Evolutionary conservation across 2,113 vertebrate species (phyloP).

Genomic region (Python bivittatus): DNA sequence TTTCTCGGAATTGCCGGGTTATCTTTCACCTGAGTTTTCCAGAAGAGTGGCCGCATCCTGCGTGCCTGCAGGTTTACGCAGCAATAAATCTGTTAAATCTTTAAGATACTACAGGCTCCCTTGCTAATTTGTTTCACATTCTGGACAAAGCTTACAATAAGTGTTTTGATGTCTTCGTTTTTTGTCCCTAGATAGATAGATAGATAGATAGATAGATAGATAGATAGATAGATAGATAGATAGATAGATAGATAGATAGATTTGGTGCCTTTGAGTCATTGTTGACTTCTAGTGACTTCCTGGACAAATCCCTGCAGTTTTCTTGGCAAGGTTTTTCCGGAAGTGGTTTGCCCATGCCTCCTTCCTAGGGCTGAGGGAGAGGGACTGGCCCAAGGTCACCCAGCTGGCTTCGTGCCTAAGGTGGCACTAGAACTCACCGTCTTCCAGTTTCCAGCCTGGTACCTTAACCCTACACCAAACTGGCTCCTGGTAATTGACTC

Average conservation of each 20-base stretch:
- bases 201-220: no score
- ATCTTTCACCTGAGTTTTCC: not conserved
- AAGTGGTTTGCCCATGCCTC: not conserved
- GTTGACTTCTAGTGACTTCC: not conserved
- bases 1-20: not conserved
- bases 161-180: not conserved
- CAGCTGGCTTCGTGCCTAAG: not conserved
- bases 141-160: not conserved
- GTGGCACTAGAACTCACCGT: not conserved
- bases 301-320: not conserved
- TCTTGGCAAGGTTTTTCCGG: not conserved
- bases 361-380: not conserved
- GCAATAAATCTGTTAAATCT: not conserved
- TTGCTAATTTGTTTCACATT: not conserved
- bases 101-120: not conserved
- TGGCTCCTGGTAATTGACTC: not conserved
- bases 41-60: not conserved
- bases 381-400: not conserved
- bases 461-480: not conserved
- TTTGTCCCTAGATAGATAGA: no score
- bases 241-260: no score
- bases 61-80: not conserved
- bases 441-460: not conserved
- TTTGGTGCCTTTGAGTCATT: not conserved
- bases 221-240: no score